Evolutionary conservation across 1,140 invertebrate species (phyloP).

Genomic region (Bombus confusus): DNA sequence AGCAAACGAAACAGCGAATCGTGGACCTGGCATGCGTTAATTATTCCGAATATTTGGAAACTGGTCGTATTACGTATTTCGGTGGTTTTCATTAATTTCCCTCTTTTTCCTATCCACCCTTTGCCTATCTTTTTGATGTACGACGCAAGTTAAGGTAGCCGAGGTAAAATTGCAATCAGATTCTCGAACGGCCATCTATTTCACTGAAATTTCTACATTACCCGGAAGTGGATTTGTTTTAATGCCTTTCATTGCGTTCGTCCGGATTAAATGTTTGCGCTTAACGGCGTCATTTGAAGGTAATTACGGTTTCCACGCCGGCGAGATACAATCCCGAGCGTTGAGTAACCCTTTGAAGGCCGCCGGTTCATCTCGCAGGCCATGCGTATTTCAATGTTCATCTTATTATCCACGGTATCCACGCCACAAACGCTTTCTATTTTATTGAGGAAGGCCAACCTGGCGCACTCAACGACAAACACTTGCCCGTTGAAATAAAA

Average conservation of each 20-base stretch:
- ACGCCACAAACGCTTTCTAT: constrained; percentile 6
- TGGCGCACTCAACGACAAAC: neutral
- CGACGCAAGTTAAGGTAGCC: neutral
- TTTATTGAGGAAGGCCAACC: neutral
- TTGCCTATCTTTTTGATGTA: neutral
- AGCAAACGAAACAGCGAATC: too few relatives aligned
- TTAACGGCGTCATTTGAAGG: constrained; percentile 49
- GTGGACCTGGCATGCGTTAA: too few relatives aligned
- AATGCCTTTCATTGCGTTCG: constrained; percentile 51
- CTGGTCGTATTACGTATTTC: neutral
- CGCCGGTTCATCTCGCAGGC: neutral
- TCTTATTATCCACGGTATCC: constrained; percentile 37
- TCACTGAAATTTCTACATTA: constrained; percentile 51
- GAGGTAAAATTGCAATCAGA: constrained; percentile 25
- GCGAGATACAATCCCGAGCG: constrained; percentile 33
- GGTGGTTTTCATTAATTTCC: neutral
- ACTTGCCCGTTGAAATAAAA: neutral
- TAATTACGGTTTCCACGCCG: constrained; percentile 46
- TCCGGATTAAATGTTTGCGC: constrained; percentile 51
- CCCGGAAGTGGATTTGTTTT: constrained; percentile 44
- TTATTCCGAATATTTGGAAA: neutral
- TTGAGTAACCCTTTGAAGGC: constrained; percentile 33
- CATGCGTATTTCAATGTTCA: constrained; percentile 20
- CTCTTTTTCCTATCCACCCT: neutral
- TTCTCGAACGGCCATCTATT: constrained; percentile 8